These are phyloP conservation scores for Labeo calbasu DNA, from an alignment of 2,797 vertebrate species.

Conservation along the genomic window DNA sequence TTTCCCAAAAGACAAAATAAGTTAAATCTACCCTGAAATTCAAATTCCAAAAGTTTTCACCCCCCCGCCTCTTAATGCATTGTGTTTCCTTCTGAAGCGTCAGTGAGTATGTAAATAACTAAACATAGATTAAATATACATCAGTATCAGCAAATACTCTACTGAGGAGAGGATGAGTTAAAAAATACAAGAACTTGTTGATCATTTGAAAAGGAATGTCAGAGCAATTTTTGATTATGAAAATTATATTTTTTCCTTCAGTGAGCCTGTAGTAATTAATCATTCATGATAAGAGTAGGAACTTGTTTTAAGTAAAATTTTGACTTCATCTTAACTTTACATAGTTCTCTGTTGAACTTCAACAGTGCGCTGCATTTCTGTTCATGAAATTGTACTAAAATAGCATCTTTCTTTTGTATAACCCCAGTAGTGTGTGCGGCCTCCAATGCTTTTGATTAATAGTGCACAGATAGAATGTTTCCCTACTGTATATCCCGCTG, in stretches of 20 bases:
- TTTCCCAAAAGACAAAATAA: too few species aligned
- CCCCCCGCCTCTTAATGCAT: too few species aligned
- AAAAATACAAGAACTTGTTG: background rate
- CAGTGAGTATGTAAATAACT: too few species aligned
- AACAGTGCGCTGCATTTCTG: background rate
- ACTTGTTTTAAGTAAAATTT: background rate
- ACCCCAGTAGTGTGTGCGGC: background rate
- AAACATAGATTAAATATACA: too few species aligned
- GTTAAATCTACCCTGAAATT: too few species aligned
- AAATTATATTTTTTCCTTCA: background rate
- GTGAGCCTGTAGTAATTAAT: background rate
- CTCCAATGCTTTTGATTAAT: background rate
- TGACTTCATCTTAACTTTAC: background rate
- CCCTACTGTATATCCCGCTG: background rate
- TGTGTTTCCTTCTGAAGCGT: too few species aligned
- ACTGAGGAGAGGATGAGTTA: background rate
- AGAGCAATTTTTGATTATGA: background rate
- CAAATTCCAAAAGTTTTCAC: too few species aligned
- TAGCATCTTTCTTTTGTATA: background rate
- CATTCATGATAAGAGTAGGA: background rate
- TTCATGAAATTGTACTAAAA: background rate
- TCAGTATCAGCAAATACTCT: too few species aligned
- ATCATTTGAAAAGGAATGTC: background rate
- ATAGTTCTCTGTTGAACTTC: background rate
- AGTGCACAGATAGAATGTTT: background rate